Base-by-base conservation (phyloP, 2,888 invertebrate genomes). In the Gymnosoma rotundatum region DNA sequence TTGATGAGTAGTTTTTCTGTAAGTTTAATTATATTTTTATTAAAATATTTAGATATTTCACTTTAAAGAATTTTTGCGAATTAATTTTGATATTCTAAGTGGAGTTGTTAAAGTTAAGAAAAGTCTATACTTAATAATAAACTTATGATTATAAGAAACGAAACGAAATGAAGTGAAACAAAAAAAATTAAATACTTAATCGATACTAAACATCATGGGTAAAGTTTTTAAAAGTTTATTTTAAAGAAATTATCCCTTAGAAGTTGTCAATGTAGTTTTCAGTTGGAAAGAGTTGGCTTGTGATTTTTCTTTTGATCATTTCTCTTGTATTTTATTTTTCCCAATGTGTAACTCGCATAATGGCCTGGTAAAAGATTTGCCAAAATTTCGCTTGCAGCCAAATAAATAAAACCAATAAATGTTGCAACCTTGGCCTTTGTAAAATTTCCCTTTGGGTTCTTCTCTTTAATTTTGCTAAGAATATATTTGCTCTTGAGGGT, bases 391-490 rank as follows among this genome's bases (percentile, higher is more conserved):
- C 88, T 80, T 91, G 89, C 81, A 92, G 87, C 92, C 92, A 91
- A 60, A 92, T 87, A 78, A 91, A 72, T 66, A 91, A 85, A 78
- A 90, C 86, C 69, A 90, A 87, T 85, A 92, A 84, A 86, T 91
- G 90, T 87, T 91, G 89, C 64, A 92, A 89, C 86, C 91, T 87
- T 83, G 92, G 92, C 89, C 91, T 90, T 86, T 92, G 90, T 56
- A 89, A 88, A 16, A 91, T 87, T 74, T 91, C 90, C 86, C 89
- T 88, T 52, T 89, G 88, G 14, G 89, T 90, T 80, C 91, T 88
- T 21, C 89, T 88, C 83, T 88, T 90, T 79, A 91, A 83, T 69
- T 89, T 88, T 78, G 88, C 89, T 48, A 88, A 82, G 52, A 88
- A 85, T 67, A 86, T 36, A 70, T 84, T 81, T n/a, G 86, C 67